Evolutionary conservation across 2,797 vertebrate species (phyloP).

Genomic region (Sternotherus odoratus): DNA sequence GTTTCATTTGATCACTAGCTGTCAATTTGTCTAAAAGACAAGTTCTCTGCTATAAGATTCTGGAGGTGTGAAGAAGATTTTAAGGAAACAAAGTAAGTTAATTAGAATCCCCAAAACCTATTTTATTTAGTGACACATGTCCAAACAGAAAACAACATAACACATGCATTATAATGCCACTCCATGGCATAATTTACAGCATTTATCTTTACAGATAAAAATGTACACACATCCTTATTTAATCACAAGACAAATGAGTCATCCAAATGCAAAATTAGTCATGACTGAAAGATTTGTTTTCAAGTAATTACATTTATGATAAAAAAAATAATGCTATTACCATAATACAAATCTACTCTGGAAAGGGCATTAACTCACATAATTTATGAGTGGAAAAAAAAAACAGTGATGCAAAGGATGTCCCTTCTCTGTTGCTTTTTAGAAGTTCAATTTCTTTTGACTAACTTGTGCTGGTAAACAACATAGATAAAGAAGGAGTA

Average conservation of each 20-base stretch:
- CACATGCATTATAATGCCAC: slow-evolving; percentile 35
- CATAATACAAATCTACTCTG: slow-evolving; percentile 58
- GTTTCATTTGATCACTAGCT: not conserved
- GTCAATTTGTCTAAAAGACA: not conserved
- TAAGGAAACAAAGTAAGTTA: not conserved
- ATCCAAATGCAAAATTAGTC: slow-evolving; percentile 69
- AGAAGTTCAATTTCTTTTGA: slow-evolving; percentile 5
- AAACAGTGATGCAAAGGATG: slow-evolving; percentile 6
- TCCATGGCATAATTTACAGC: slow-evolving; percentile 12
- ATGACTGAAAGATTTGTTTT: slow-evolving; percentile 59
- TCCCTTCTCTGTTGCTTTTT: not conserved
- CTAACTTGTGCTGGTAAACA: not conserved
- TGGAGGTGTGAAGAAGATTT: not conserved
- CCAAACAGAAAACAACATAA: slow-evolving; percentile 24
- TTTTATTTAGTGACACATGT: slow-evolving; percentile 3
- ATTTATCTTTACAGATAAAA: slow-evolving; percentile 53
- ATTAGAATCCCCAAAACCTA: not conserved
- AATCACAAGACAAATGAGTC: slow-evolving; percentile 67
- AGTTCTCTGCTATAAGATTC: not conserved
- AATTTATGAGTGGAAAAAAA: slow-evolving; percentile 45
- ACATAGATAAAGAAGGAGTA: not conserved
- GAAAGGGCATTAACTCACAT: slow-evolving; percentile 56
- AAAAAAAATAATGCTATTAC: slow-evolving; percentile 61
- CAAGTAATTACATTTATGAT: slow-evolving; percentile 67
- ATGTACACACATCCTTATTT: slow-evolving; percentile 9